These are phyloP conservation scores for Falco concolor DNA, from an alignment of 2,797 vertebrate genomes.

Conservation along the genomic window DNA sequence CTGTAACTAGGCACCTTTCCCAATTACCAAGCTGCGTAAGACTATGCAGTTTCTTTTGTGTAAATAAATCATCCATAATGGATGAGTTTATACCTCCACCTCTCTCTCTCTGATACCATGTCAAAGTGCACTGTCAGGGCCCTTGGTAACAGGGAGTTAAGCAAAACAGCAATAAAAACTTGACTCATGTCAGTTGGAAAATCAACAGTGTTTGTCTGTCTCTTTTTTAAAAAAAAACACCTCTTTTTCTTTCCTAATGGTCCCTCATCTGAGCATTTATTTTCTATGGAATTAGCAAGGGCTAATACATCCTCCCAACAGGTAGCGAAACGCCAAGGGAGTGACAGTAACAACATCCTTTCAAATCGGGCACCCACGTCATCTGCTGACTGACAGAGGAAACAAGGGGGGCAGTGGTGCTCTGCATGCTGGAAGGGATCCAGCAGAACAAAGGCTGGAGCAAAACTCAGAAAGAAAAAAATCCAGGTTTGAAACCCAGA, in stretches of 20 bases:
- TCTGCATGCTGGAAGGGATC: not conserved
- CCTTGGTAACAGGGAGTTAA: not conserved
- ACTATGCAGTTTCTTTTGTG: not conserved
- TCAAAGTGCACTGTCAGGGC: not conserved
- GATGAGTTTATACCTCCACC: not conserved
- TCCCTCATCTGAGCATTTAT: not conserved
- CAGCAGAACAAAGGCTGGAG: not conserved
- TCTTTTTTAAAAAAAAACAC: too few species aligned
- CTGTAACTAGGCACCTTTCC: not conserved
- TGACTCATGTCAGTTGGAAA: not conserved
- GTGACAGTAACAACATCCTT: not conserved
- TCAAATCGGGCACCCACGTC: not conserved
- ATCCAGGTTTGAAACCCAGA: not conserved
- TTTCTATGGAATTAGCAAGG: not conserved
- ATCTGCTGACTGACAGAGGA: not conserved
- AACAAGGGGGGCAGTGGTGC: not conserved
- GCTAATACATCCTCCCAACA: not conserved
- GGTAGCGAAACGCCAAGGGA: not conserved
- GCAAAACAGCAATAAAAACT: not conserved
- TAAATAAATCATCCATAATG: not conserved
- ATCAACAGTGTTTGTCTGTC: not conserved
- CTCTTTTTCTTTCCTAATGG: not conserved
- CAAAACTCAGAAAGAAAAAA: not conserved
- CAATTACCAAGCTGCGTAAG: not conserved
- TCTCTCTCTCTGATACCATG: not conserved